These are phyloP conservation scores for Cyaniris semiargus DNA, from an alignment of 2,888 invertebrate species.

Conservation along the genomic window DNA sequence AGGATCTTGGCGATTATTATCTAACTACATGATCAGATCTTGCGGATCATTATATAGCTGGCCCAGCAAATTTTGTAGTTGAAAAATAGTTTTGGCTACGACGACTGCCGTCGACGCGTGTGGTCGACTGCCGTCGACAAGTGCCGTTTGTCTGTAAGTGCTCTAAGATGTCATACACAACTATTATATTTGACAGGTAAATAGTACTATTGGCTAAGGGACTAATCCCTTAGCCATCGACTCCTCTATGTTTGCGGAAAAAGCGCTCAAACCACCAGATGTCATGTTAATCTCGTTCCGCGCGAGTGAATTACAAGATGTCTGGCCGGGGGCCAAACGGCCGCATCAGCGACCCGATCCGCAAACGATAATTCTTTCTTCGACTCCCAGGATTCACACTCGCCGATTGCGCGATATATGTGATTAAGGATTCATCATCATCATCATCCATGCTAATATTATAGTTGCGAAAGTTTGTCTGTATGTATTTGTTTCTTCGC, in stretches of 20 bases:
- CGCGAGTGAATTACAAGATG: constrained; percentile 61
- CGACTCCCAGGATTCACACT: constrained; percentile 31
- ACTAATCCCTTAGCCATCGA: background rate
- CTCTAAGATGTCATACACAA: too few relatives aligned
- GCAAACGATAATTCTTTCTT: constrained; percentile 34
- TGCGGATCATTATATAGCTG: too few relatives aligned
- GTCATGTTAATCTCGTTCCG: constrained; percentile 47
- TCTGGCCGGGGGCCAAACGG: constrained; percentile 57
- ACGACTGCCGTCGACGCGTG: too few relatives aligned
- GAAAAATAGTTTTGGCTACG: too few relatives aligned
- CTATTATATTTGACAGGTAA: background rate
- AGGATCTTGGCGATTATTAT: too few relatives aligned
- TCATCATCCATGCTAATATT: background rate
- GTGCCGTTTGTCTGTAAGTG: too few relatives aligned
- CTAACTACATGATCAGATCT: too few relatives aligned
- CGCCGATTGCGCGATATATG: constrained; percentile 31
- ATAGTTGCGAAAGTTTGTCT: too few relatives aligned
- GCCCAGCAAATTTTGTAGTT: too few relatives aligned
- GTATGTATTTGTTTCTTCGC: too few relatives aligned
- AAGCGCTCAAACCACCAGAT: constrained; percentile 41
- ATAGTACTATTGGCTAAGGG: background rate
- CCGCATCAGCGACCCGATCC: constrained; percentile 57
- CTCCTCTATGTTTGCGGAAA: constrained; percentile 1
- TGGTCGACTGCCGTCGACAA: too few relatives aligned
- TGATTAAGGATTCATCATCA: constrained; percentile 20